Percentiles rank a stretch among this genome's conserved stretches.
phyloP scores from a whole-genome alignment of 2,888 invertebrate species.

The Belgica antarctica region DNA sequence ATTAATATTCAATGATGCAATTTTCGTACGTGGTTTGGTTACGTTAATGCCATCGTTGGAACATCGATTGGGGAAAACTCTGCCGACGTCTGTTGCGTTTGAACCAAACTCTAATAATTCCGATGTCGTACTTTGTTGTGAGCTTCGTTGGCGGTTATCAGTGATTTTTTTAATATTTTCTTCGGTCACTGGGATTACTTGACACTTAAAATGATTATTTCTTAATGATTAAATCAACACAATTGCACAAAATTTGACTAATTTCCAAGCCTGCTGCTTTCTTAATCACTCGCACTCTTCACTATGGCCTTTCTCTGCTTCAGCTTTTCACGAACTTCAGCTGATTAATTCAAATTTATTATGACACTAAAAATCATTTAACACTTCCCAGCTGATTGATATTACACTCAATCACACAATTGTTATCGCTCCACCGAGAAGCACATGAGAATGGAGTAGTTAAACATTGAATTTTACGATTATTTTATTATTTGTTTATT shows the following conservation, averaged over 20 bases:
- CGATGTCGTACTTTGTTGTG: neutral
- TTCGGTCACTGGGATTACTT: slow-evolving; percentile 6
- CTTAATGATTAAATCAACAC: neutral
- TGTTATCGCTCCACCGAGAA: neutral
- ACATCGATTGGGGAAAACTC: neutral
- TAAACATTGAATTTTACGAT: slow-evolving; percentile 35
- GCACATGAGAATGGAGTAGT: slow-evolving; percentile 11
- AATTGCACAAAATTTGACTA: slow-evolving; percentile 35
- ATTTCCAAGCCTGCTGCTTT: neutral
- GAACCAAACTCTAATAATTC: neutral
- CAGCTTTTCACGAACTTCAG: too few species aligned
- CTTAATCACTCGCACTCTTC: neutral
- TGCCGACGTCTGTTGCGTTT: neutral
- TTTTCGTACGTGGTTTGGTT: neutral
- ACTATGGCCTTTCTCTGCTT: neutral
- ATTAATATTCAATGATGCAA: slow-evolving; percentile 10
- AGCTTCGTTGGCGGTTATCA: slow-evolving; percentile 29
- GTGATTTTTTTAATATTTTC: neutral
- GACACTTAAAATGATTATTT: slow-evolving; percentile 25
- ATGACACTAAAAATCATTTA: slow-evolving; percentile 26
- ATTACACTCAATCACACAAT: neutral
- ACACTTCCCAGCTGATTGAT: slow-evolving; percentile 18
- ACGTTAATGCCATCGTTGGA: neutral
- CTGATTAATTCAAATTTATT: slow-evolving; percentile 23
- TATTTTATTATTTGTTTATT: slow-evolving; percentile 41